These are phyloP conservation scores for Nicator chloris DNA, from an alignment of 2,113 vertebrate species.

Conservation along the genomic window DNA sequence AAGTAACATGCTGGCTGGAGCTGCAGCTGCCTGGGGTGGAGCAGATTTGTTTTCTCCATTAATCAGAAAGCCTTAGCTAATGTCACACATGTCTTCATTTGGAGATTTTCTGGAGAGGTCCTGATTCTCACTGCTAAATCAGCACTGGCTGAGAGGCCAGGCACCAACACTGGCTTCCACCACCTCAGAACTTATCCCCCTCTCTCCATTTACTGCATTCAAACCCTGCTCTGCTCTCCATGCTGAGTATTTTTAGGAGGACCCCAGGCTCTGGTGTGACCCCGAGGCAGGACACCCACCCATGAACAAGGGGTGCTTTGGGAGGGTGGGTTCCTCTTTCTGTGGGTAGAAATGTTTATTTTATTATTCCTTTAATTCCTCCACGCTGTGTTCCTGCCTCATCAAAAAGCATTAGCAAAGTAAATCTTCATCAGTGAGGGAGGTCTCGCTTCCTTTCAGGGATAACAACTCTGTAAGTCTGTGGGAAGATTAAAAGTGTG, in stretches of 20 bases:
- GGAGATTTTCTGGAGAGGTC: conserved; percentile 36
- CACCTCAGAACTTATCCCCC: not conserved
- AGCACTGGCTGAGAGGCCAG: not conserved
- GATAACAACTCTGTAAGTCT: conserved; percentile 30
- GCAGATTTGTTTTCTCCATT: conserved; percentile 68
- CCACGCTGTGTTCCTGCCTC: not conserved
- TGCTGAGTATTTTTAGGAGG: not conserved
- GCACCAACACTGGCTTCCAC: not conserved
- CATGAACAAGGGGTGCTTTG: not conserved
- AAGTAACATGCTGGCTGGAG: conserved; percentile 70
- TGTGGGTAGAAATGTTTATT: conserved; percentile 39
- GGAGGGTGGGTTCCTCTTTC: not conserved
- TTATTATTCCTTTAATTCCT: conserved; percentile 25
- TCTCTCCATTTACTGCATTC: not conserved
- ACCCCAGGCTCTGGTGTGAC: not conserved
- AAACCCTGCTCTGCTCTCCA: not conserved
- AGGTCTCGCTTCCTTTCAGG: conserved; percentile 28
- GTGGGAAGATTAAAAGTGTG: conserved; percentile 46
- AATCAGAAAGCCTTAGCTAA: conserved; percentile 70
- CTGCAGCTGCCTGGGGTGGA: conserved; percentile 69
- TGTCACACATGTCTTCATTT: conserved; percentile 59
- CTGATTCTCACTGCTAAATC: not conserved
- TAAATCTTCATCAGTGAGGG: conserved; percentile 31
- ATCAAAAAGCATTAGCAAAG: conserved; percentile 31
- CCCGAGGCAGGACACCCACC: not conserved